A percentile compares a stretch with the other conserved stretches of the same genome.
Conservation (phyloP, 2,113 vertebrate genomes). For the Colossoma macropomum region DNA sequence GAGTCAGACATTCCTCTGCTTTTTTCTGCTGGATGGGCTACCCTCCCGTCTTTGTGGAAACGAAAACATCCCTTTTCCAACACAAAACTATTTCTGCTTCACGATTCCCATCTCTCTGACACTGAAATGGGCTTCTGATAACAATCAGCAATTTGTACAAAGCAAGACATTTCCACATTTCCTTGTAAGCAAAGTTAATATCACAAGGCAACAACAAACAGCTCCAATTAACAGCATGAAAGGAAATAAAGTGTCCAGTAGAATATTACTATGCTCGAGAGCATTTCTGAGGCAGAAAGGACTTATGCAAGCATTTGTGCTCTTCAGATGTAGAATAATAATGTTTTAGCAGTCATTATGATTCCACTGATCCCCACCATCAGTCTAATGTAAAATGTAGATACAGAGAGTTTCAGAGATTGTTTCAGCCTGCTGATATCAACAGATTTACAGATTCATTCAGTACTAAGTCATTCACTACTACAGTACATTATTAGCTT, state of each 20-base stretch:
- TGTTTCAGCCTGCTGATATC: neutral
- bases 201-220: slow-evolving; percentile 8
- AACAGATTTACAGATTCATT: neutral
- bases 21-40: neutral
- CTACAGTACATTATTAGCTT: too few relatives aligned
- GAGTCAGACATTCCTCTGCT: slow-evolving; percentile 40
- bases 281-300: neutral
- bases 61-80: slow-evolving; percentile 55
- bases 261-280: neutral
- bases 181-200: neutral
- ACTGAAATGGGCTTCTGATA: neutral
- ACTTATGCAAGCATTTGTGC: neutral
- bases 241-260: neutral
- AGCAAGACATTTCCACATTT: slow-evolving; percentile 17
- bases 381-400: too few relatives aligned
- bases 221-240: neutral
- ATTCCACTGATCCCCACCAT: neutral
- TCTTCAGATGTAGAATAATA: neutral
- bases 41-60: slow-evolving; percentile 28
- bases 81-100: slow-evolving; percentile 35
- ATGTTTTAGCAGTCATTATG: neutral
- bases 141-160: neutral
- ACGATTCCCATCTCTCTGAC: slow-evolving; percentile 1
- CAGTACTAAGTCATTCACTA: too few relatives aligned
- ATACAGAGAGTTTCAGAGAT: too few relatives aligned